Percentiles rank a stretch among this genome's conserved stretches.
Conservation (phyloP, 2,888 invertebrate species). For the Lycaena phlaeas region DNA sequence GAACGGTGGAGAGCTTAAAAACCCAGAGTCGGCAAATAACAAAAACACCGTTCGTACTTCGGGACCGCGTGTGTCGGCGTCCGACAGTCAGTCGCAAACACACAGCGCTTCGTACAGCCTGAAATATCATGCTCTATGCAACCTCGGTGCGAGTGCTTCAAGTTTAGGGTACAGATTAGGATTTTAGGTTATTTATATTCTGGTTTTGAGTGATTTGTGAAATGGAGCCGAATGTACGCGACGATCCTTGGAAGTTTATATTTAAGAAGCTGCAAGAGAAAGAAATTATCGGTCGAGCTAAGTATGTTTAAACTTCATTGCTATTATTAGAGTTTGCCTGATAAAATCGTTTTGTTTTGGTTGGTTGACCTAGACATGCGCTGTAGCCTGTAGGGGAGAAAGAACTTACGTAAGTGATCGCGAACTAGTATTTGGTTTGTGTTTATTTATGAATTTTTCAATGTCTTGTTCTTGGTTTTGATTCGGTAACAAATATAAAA, state of each 20-base stretch:
- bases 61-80: slow-evolving; percentile 19
- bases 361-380: too few relatives aligned
- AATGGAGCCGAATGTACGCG: slow-evolving; percentile 33
- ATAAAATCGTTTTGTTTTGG: not conserved
- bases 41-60: slow-evolving; percentile 49
- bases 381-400: too few relatives aligned
- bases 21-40: slow-evolving; percentile 44
- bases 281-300: slow-evolving; percentile 46
- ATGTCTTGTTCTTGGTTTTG: too few relatives aligned
- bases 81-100: slow-evolving; percentile 35
- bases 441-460: too few relatives aligned
- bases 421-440: too few relatives aligned
- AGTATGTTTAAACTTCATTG: slow-evolving; percentile 33
- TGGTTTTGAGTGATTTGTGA: not conserved
- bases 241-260: slow-evolving; percentile 56
- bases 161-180: not conserved
- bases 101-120: slow-evolving; percentile 37
- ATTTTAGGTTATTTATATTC: not conserved
- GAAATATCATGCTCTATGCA: slow-evolving; percentile 27
- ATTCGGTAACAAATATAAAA: too few relatives aligned
- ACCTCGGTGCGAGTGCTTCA: not conserved
- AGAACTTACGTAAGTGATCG: too few relatives aligned
- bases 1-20: slow-evolving; percentile 22
- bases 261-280: slow-evolving; percentile 52
- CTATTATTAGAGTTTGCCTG: not conserved